Conservation (phyloP, 2,888 invertebrate species). For the Strigamia transsilvanica region DNA sequence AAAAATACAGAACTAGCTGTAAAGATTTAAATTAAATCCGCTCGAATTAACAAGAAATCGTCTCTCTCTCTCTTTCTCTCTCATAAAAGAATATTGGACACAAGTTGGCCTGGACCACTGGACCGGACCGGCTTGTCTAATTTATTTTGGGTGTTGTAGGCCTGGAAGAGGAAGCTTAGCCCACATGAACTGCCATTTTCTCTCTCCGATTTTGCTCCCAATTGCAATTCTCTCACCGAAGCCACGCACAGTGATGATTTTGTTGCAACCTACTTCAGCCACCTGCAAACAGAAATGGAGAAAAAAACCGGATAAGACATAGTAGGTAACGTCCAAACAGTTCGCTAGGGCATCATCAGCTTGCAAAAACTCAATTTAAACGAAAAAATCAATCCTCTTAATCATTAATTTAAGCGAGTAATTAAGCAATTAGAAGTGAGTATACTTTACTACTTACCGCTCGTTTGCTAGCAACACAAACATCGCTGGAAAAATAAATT, state of each 20-base stretch:
- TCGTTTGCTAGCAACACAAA: background rate
- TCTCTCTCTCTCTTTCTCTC: too few relatives aligned
- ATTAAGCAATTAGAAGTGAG: background rate
- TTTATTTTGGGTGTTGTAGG: background rate
- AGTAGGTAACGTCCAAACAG: constrained; percentile 7
- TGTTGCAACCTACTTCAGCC: constrained; percentile 55
- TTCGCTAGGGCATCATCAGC: background rate
- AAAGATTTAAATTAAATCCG: too few relatives aligned
- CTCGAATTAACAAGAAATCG: too few relatives aligned
- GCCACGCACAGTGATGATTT: background rate
- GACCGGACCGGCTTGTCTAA: background rate
- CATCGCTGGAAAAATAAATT: background rate
- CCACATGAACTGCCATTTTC: constrained; percentile 39
- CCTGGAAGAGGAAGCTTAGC: constrained; percentile 53
- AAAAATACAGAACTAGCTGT: constrained; percentile 32
- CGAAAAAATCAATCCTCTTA: background rate
- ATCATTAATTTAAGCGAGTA: background rate
- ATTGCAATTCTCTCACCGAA: background rate
- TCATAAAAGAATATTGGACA: too few relatives aligned
- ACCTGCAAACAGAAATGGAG: constrained; percentile 55
- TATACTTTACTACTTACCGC: background rate
- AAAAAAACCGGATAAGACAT: constrained; percentile 50
- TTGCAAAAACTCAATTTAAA: background rate
- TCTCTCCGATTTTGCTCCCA: background rate
- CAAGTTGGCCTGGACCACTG: background rate